Conservation (phyloP, 1,140 invertebrate genomes). For the Lepidurus couesii region DNA sequence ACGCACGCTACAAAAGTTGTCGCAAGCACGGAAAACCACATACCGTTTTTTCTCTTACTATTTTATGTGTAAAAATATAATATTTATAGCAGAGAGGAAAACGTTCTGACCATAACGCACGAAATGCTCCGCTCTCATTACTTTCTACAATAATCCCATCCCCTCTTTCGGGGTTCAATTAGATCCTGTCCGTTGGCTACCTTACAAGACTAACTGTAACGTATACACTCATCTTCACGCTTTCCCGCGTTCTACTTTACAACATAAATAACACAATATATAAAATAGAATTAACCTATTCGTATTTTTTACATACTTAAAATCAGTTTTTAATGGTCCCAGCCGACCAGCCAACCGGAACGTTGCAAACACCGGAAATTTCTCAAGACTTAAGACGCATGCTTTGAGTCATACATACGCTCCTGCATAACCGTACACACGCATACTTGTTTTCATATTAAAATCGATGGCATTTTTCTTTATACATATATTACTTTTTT, state of each 20-base stretch:
- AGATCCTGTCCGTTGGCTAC: too few species aligned
- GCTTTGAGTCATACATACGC: background rate
- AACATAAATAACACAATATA: background rate
- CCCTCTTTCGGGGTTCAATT: too few species aligned
- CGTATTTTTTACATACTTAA: background rate
- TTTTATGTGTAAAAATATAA: too few species aligned
- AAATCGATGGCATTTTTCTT: too few species aligned
- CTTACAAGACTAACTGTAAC: too few species aligned
- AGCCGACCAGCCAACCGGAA: background rate
- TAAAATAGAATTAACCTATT: background rate
- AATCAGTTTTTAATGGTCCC: background rate
- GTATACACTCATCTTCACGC: too few species aligned
- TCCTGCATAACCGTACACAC: background rate
- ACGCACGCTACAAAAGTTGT: background rate
- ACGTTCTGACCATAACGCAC: too few species aligned
- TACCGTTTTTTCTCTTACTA: background rate
- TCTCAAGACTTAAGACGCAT: background rate
- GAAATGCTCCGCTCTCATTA: too few species aligned
- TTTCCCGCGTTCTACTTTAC: background rate
- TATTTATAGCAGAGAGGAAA: too few species aligned
- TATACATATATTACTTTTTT: too few species aligned
- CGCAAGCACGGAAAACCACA: background rate
- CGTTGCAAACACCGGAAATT: slow-evolving; percentile 2
- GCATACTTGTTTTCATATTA: background rate
- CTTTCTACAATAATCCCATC: too few species aligned